A percentile compares a stretch with the other conserved stretches of the same genome.
Evolutionary conservation across 1,140 invertebrate genomes (phyloP).

Genomic region (Calephelis virginiensis): DNA sequence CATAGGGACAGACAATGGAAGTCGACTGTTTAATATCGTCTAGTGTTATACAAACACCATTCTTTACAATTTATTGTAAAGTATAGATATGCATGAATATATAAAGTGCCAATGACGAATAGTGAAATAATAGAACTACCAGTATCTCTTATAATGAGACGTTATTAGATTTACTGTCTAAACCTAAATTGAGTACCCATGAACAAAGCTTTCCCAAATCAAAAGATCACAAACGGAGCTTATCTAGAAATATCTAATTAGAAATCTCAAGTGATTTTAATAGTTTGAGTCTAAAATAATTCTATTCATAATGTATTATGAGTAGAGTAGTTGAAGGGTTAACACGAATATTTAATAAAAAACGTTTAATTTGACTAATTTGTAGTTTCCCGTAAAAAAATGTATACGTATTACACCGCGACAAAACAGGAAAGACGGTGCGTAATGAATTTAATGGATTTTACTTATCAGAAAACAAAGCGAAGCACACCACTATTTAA

Average conservation of each 20-base stretch:
- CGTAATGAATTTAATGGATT: no score
- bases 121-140: background rate
- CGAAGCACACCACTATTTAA: no score
- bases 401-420: no score
- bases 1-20: no score
- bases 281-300: background rate
- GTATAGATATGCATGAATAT: background rate
- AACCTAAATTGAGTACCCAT: constrained; percentile 1
- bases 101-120: background rate
- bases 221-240: background rate
- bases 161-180: background rate
- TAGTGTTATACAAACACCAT: no score
- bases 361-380: background rate
- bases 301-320: background rate
- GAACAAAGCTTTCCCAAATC: background rate
- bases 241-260: background rate
- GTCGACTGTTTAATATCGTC: no score
- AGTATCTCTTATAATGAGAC: background rate
- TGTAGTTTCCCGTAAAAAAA: background rate
- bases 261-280: background rate
- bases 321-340: background rate
- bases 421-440: no score
- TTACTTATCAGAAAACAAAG: no score
- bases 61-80: no score
- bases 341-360: background rate